Percentiles rank a stretch among this genome's conserved stretches.
These are phyloP conservation scores for Acanthochromis polyacanthus DNA, from an alignment of 2,113 vertebrate genomes.

Conservation along the genomic window DNA sequence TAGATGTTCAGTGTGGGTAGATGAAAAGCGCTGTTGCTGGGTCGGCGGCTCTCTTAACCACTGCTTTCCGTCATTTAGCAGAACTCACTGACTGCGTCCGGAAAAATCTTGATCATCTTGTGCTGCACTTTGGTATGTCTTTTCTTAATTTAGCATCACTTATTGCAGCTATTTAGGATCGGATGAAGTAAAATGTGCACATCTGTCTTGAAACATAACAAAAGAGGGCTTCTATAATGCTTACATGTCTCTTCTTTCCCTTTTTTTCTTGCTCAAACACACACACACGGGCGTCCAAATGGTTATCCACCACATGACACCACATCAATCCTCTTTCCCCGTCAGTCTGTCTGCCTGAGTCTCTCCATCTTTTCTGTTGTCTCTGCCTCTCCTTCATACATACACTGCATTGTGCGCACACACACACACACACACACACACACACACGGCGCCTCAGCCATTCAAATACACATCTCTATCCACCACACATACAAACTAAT, in stretches of 20 bases:
- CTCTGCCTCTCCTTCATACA: conserved; percentile 61
- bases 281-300: conserved; percentile 18
- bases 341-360: conserved; percentile 34
- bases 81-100: conserved; percentile 46
- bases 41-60: conserved; percentile 63
- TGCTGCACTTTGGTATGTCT: conserved; percentile 27
- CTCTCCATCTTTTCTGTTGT: conserved; percentile 60
- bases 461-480: conserved; percentile 81
- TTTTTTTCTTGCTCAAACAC: conserved; percentile 17
- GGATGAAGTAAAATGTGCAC: conserved; percentile 2
- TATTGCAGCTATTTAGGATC: conserved; percentile 19
- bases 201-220: background rate
- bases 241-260: background rate
- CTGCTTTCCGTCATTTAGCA: conserved; percentile 52
- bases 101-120: conserved; percentile 48
- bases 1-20: conserved; percentile 52
- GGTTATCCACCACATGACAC: conserved; percentile 63
- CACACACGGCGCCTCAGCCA: conserved; percentile 54
- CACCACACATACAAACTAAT: conserved; percentile 82
- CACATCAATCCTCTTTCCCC: conserved; percentile 44
- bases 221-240: conserved; percentile 1
- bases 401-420: conserved; percentile 63
- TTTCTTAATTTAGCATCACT: conserved; percentile 29
- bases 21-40: conserved; percentile 62
- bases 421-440: conserved; percentile 50